Conservation (phyloP, 1,140 invertebrate species). For the Linepithema humile region DNA sequence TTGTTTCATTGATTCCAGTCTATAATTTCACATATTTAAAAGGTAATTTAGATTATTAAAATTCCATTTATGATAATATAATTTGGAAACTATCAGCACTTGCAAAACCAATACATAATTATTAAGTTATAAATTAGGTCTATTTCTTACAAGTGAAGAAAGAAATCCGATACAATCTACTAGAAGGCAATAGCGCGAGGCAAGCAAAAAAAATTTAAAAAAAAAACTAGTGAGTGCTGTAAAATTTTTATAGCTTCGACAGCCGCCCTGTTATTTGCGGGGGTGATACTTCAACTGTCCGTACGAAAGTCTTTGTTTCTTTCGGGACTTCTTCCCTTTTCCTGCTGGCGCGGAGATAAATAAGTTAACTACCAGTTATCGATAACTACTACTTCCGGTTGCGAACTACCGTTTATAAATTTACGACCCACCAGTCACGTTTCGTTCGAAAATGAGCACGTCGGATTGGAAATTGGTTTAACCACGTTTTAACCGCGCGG, state of each 20-base stretch:
- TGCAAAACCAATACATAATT: not conserved
- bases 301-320: conserved; percentile 36
- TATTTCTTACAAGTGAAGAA: not conserved
- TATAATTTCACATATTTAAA: too few species aligned
- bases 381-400: conserved; percentile 82
- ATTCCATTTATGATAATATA: too few species aligned
- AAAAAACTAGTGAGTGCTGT: conserved; percentile 72
- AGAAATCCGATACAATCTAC: not conserved
- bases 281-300: conserved; percentile 56
- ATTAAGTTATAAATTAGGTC: conserved; percentile 9
- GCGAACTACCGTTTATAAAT: conserved; percentile 78
- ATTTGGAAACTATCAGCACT: not conserved
- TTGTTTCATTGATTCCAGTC: too few species aligned
- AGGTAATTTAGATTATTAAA: too few species aligned
- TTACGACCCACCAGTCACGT: conserved; percentile 69
- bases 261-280: conserved; percentile 72
- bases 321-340: conserved; percentile 28
- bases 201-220: conserved; percentile 11
- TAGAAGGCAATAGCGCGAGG: conserved; percentile 6
- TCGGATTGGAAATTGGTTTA: conserved; percentile 11
- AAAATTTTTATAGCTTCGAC: conserved; percentile 74
- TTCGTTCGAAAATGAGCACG: conserved; percentile 2
- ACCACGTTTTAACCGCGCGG: not conserved
- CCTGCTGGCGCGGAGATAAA: not conserved
- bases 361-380: conserved; percentile 76